phyloP scores from a whole-genome alignment of 1,140 invertebrate genomes.

The Diorhabda elongata region DNA sequence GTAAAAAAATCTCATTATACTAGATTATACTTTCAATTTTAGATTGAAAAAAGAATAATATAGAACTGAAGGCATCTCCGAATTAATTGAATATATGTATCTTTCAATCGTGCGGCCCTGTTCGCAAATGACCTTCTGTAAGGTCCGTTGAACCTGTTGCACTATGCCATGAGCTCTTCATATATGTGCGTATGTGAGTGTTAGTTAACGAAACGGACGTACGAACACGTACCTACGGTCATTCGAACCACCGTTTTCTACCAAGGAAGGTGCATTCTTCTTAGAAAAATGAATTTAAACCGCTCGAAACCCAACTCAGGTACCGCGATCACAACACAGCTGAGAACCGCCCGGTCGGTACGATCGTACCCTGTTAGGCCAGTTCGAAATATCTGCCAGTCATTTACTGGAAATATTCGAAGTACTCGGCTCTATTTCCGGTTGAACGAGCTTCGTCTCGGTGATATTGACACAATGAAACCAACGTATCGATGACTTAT shows the following conservation, averaged over 20 bases:
- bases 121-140: background rate
- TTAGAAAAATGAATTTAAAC: constrained; percentile 1
- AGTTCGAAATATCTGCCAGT: no score
- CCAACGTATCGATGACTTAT: no score
- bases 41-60: no score
- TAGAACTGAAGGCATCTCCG: no score
- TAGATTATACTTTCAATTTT: no score
- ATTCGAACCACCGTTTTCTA: constrained; percentile 2
- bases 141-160: background rate
- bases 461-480: no score
- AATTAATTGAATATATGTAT: no score
- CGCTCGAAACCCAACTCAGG: background rate
- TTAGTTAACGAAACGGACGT: constrained; percentile 2
- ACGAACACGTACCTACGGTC: background rate
- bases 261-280: background rate
- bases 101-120: background rate
- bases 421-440: no score
- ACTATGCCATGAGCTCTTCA: background rate
- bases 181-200: background rate
- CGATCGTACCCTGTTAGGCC: no score
- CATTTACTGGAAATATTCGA: no score
- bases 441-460: no score
- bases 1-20: no score
- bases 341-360: background rate
- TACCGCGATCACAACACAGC: background rate